Evolutionary conservation across 2,113 vertebrate species (phyloP).

Genomic region (Mirounga angustirostris): DNA sequence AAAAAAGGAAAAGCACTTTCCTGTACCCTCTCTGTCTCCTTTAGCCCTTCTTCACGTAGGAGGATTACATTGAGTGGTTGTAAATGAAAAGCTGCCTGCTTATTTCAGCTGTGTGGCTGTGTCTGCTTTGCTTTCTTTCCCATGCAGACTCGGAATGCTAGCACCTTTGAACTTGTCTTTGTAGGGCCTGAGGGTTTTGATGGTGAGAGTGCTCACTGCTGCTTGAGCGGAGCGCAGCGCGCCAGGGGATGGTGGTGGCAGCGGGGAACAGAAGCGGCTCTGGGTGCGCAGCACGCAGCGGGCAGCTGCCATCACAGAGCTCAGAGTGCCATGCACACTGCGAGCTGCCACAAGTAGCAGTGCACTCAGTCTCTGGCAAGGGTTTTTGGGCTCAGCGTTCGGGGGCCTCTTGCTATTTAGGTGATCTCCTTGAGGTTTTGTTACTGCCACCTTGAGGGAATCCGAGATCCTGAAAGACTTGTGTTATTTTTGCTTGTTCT

Average conservation of each 20-base stretch:
- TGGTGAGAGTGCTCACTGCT: neutral
- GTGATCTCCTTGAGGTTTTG: neutral
- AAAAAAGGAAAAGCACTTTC: neutral
- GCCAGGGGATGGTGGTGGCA: neutral
- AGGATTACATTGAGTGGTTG: neutral
- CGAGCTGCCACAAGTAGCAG: neutral
- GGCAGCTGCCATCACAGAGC: neutral
- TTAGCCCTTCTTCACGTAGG: neutral
- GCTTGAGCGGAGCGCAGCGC: neutral
- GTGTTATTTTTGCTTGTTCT: slow-evolving; percentile 68
- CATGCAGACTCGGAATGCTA: neutral
- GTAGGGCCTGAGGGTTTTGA: neutral
- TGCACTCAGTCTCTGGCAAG: neutral
- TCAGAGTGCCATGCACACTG: neutral
- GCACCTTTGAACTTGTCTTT: neutral
- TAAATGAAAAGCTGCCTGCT: neutral
- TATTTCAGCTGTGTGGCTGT: neutral
- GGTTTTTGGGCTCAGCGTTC: neutral
- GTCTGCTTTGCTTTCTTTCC: slow-evolving; percentile 13
- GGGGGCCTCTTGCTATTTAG: neutral
- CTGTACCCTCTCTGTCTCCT: neutral
- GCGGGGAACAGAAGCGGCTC: neutral
- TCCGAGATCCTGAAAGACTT: neutral
- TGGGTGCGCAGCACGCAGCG: neutral
- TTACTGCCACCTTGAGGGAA: neutral